Percentiles rank a stretch among this genome's conserved stretches.
These are phyloP conservation scores for Caenorhabditis sp. DNA, from an alignment of 2,888 invertebrate genomes.

Conservation along the genomic window DNA sequence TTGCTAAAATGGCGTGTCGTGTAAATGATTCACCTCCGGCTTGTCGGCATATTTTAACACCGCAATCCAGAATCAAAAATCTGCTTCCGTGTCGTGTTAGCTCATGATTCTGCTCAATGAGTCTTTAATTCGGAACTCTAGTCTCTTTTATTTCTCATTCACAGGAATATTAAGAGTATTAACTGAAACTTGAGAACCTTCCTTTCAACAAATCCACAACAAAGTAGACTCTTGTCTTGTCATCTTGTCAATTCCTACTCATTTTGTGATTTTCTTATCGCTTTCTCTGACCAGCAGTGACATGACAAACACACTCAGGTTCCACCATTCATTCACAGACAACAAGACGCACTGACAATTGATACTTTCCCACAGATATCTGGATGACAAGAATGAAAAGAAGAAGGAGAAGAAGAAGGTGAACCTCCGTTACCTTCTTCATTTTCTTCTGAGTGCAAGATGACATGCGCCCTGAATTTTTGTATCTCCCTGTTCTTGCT, in stretches of 20 bases:
- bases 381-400: slow-evolving; percentile 7
- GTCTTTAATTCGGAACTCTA: no score
- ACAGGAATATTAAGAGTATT: slow-evolving; percentile 11
- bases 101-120: slow-evolving; percentile 5
- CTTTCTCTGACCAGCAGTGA: slow-evolving; percentile 11
- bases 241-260: background rate
- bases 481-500: no score
- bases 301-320: background rate
- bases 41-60: background rate
- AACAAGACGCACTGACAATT: slow-evolving; percentile 44
- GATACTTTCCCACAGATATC: slow-evolving; percentile 67
- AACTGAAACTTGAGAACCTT: slow-evolving; percentile 15
- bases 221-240: background rate
- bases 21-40: slow-evolving; percentile 35
- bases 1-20: slow-evolving; percentile 37
- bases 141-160: slow-evolving; percentile 15
- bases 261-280: background rate
- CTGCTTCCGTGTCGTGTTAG: slow-evolving; percentile 40
- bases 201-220: background rate
- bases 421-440: slow-evolving; percentile 21
- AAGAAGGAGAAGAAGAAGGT: no score
- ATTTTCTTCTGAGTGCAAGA: no score
- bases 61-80: slow-evolving; percentile 14
- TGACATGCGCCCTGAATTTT: no score
- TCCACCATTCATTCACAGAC: slow-evolving; percentile 8